Conservation (phyloP, 1,140 invertebrate species). For the Heliothis subflexa region DNA sequence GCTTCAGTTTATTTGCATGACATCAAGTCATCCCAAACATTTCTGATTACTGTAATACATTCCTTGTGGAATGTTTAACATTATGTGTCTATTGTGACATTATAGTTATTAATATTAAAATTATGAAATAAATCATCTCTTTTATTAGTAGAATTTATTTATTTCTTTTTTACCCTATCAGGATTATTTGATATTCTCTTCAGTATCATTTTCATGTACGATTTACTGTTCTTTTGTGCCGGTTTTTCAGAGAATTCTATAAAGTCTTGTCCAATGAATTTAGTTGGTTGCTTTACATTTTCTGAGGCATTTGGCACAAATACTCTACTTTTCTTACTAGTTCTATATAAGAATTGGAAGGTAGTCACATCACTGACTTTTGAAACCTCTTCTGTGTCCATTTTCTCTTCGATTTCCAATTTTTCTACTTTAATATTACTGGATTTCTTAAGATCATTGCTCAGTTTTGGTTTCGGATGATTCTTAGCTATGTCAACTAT, state of each 20-base stretch:
- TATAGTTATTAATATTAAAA: conserved; percentile 60
- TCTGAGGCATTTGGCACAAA: conserved; percentile 64
- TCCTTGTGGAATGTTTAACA: conserved; percentile 71
- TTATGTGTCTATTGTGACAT: conserved; percentile 80
- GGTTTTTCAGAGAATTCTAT: conserved; percentile 65
- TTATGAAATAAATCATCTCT: conserved; percentile 69
- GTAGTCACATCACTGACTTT: conserved; percentile 5
- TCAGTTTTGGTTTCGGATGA: conserved; percentile 38
- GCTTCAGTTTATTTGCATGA: conserved; percentile 54
- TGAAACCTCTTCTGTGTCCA: conserved; percentile 13
- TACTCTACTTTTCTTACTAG: conserved; percentile 69
- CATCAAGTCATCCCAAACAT: conserved; percentile 56
- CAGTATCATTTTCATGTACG: conserved; percentile 74
- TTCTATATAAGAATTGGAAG: conserved; percentile 70
- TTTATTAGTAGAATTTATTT: conserved; percentile 56
- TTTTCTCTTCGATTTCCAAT: conserved; percentile 40
- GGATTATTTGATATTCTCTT: conserved; percentile 76
- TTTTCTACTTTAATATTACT: conserved; percentile 44
- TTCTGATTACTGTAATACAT: conserved; percentile 65
- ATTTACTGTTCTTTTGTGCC: conserved; percentile 54
- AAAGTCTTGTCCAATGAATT: conserved; percentile 72
- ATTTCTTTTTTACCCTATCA: conserved; percentile 64
- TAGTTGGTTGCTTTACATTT: conserved; percentile 44
- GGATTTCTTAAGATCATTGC: neutral
- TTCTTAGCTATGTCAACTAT: conserved; percentile 60